Conservation (phyloP, 1,140 invertebrate species). For the Eupeodes corollae region DNA sequence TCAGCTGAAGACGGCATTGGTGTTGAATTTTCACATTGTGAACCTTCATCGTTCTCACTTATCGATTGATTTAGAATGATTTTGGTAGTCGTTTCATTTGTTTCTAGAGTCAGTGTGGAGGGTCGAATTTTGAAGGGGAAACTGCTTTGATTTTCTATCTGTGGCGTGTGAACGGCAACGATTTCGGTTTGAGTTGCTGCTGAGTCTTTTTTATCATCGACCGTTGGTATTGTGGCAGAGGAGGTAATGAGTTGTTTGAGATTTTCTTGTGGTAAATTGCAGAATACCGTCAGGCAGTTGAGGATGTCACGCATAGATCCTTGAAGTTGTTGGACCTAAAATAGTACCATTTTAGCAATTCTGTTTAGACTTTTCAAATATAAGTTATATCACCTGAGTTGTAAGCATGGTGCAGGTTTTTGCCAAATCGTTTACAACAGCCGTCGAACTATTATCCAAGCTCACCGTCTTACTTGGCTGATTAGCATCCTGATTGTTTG, state of each 20-base stretch:
- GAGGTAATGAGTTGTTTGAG: slow-evolving; percentile 20
- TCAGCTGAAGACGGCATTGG: too few relatives aligned
- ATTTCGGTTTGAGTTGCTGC: slow-evolving; percentile 68
- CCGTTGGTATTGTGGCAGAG: slow-evolving; percentile 1
- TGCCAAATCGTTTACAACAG: slow-evolving; percentile 39
- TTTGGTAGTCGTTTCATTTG: slow-evolving; percentile 3
- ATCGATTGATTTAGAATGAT: too few relatives aligned
- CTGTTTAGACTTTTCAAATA: background rate
- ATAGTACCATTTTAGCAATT: background rate
- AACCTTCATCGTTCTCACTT: too few relatives aligned
- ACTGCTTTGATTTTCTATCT: slow-evolving; percentile 38
- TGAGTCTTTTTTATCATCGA: slow-evolving; percentile 38
- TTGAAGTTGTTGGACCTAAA: slow-evolving; percentile 60
- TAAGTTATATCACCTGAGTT: slow-evolving; percentile 27
- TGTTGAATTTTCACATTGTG: too few relatives aligned
- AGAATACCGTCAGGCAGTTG: slow-evolving; percentile 49
- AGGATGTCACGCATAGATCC: slow-evolving; percentile 64
- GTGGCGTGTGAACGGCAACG: slow-evolving; percentile 59
- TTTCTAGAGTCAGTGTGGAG: slow-evolving; percentile 28
- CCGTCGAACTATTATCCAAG: slow-evolving; percentile 29
- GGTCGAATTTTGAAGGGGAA: slow-evolving; percentile 33
- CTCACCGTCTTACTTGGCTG: background rate
- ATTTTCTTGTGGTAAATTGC: slow-evolving; percentile 39
- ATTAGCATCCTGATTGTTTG: background rate
- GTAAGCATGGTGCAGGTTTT: slow-evolving; percentile 41